Conservation (phyloP, 2,113 vertebrate species). For the Aptenodytes patagonicus region DNA sequence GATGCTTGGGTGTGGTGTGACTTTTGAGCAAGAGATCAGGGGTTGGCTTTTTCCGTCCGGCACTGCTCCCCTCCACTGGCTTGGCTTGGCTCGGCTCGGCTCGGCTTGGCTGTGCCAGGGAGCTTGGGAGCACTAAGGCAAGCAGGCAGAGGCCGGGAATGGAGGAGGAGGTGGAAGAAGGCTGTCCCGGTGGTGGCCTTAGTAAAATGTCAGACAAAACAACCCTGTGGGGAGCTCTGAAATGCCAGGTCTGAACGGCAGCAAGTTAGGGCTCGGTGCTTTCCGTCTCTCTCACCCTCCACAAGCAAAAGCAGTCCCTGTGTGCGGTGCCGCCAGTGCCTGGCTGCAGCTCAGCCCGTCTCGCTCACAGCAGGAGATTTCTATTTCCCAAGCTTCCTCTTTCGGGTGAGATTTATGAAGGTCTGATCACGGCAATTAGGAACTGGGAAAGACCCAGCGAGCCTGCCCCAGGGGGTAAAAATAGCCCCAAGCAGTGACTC, state of each 20-base stretch:
- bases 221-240: neutral
- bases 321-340: fast-evolving
- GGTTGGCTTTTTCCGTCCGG: conserved; percentile 5
- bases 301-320: fast-evolving
- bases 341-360: neutral
- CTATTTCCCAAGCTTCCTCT: conserved; percentile 49
- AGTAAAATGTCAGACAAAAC: conserved; percentile 1
- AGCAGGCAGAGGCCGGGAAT: neutral
- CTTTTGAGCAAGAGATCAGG: neutral
- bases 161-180: neutral
- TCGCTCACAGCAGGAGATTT: neutral
- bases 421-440: conserved; percentile 32
- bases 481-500: neutral
- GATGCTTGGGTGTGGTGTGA: neutral
- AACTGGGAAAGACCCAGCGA: neutral
- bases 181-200: neutral
- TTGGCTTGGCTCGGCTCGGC: neutral
- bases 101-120: neutral
- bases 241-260: neutral
- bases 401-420: conserved; percentile 33
- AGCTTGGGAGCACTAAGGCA: neutral
- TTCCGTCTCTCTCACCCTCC: neutral
- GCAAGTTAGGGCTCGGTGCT: neutral
- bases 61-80: neutral
- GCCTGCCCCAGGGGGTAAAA: neutral